These are phyloP conservation scores for Pelecanus crispus DNA, from an alignment of 2,113 vertebrate species.

Conservation along the genomic window DNA sequence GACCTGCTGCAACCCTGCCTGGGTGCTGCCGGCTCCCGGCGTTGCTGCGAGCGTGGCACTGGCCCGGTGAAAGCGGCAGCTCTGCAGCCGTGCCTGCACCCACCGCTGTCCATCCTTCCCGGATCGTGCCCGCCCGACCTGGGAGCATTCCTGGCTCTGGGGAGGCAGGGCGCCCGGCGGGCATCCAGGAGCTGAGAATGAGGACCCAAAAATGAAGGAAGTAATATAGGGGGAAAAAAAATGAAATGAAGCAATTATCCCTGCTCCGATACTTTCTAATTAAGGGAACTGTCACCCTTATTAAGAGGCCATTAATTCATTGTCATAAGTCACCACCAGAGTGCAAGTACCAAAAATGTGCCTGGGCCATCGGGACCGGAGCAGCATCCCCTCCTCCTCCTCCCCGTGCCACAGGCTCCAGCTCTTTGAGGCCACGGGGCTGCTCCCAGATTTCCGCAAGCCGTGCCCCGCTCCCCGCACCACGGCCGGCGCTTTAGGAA, in stretches of 20 bases:
- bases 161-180: not conserved
- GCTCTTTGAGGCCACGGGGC: not conserved
- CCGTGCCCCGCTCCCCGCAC: fast-evolving
- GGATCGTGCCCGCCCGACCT: fast-evolving
- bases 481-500: not conserved
- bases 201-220: not conserved
- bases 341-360: not conserved
- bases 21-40: not conserved
- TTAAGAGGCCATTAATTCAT: slow-evolving; percentile 30
- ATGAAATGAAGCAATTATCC: slow-evolving; percentile 31
- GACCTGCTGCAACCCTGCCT: not conserved
- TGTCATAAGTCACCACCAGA: not conserved
- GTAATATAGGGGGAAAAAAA: not conserved
- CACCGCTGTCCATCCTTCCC: not conserved
- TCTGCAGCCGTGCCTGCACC: not conserved
- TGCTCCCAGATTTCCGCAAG: not conserved
- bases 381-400: not conserved
- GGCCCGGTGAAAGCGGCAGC: not conserved
- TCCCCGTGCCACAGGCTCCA: fast-evolving
- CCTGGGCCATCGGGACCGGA: not conserved
- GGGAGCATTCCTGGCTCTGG: not conserved
- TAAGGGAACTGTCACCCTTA: slow-evolving; percentile 45
- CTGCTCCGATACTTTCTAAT: slow-evolving; percentile 41
- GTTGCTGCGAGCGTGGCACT: not conserved
- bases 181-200: not conserved